These are phyloP conservation scores for Lagopus leucura DNA, from an alignment of 2,113 vertebrate species.

Conservation along the genomic window DNA sequence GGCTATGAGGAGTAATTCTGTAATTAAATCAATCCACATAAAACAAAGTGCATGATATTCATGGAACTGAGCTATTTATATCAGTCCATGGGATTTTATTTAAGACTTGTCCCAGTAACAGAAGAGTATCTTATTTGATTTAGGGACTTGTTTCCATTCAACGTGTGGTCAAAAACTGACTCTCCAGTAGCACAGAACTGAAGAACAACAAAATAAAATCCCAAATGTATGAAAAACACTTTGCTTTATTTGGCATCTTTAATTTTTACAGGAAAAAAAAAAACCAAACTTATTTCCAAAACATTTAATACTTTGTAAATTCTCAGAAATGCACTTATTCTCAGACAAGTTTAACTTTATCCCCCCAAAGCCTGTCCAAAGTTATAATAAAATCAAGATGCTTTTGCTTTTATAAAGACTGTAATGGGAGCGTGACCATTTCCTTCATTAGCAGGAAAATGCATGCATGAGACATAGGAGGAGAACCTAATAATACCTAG, in stretches of 20 bases:
- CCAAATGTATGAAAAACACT: background rate
- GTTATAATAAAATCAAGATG: constrained; percentile 19
- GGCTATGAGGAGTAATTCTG: background rate
- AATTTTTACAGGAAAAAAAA: background rate
- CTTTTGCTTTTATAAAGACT: background rate
- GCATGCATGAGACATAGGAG: accelerated
- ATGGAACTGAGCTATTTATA: background rate
- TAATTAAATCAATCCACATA: background rate
- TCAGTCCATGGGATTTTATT: background rate
- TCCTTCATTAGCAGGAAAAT: background rate
- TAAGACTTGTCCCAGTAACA: background rate
- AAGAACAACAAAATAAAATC: background rate
- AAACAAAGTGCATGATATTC: background rate
- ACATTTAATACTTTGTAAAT: background rate
- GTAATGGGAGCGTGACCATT: background rate
- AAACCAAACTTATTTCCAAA: background rate
- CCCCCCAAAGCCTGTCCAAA: background rate
- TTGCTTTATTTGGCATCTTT: background rate
- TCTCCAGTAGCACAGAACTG: background rate
- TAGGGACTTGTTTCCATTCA: background rate
- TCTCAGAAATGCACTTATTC: background rate
- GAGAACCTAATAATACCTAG: background rate
- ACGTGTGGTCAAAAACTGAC: background rate
- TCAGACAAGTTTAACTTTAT: background rate
- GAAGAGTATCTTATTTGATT: background rate